Conservation (phyloP, 2,797 vertebrate species). For the Galago senegalensis region DNA sequence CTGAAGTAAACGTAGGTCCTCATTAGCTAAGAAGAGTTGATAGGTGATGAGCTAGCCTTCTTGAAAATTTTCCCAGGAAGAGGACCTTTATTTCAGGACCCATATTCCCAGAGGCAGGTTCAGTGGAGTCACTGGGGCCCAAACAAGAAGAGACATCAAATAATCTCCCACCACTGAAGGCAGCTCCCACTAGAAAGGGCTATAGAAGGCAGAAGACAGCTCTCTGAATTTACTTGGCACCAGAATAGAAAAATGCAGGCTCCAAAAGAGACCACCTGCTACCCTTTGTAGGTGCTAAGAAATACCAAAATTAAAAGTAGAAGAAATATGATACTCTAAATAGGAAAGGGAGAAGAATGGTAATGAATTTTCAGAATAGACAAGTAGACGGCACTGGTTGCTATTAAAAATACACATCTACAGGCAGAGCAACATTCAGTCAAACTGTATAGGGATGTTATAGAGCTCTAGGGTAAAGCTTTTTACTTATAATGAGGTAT, state of each 20-base stretch:
- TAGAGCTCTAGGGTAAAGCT: background rate
- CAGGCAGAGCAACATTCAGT: conserved; percentile 46
- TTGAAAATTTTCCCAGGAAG: background rate
- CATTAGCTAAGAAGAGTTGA: background rate
- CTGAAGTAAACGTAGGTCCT: background rate
- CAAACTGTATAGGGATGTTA: background rate
- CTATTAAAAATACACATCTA: conserved; percentile 76
- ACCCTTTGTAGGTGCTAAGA: conserved; percentile 82
- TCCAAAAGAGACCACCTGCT: conserved; percentile 80
- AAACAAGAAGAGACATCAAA: conserved; percentile 21
- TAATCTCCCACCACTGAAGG: background rate
- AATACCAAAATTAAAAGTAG: conserved; percentile 76
- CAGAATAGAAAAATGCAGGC: conserved; percentile 56
- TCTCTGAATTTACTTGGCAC: conserved; percentile 68
- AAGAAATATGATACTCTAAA: conserved; percentile 75
- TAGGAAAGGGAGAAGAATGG: conserved; percentile 65
- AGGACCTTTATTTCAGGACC: background rate
- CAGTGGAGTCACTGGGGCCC: background rate
- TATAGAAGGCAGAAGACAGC: conserved; percentile 40
- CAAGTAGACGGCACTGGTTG: conserved; percentile 53
- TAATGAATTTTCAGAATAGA: conserved; percentile 78
- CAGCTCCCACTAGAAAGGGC: background rate
- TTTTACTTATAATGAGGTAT: conserved; percentile 60
- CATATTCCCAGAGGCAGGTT: background rate
- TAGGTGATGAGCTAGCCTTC: background rate